These are phyloP conservation scores for Apoda limacodes DNA, from an alignment of 2,888 invertebrate genomes.

Conservation along the genomic window DNA sequence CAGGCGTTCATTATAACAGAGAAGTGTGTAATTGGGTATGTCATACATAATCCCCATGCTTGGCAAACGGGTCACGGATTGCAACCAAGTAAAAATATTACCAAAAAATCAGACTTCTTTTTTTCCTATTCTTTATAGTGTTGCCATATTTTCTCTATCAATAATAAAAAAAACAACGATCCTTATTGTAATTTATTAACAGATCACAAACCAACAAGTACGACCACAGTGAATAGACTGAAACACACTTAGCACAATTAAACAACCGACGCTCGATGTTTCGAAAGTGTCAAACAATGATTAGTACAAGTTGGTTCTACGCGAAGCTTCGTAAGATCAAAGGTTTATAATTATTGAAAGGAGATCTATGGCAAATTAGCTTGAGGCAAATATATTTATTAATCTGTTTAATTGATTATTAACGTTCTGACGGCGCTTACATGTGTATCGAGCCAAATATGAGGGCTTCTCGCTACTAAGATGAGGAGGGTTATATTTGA, in stretches of 20 bases:
- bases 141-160: no score
- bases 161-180: no score
- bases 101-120: no score
- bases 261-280: constrained; percentile 32
- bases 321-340: constrained; percentile 47
- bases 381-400: constrained; percentile 57
- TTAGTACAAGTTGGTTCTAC: constrained; percentile 41
- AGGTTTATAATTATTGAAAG: constrained; percentile 37
- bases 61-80: no score
- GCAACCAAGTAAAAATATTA: no score
- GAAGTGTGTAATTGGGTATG: no score
- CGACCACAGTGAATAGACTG: no score
- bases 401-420: constrained; percentile 67
- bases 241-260: constrained; percentile 28
- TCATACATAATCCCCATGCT: no score
- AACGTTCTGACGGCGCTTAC: constrained; percentile 42
- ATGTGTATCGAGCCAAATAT: constrained; percentile 45
- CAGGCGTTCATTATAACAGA: no score
- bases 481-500: constrained; percentile 26
- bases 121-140: no score
- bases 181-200: no score
- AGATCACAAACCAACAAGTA: no score
- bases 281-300: constrained; percentile 50
- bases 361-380: constrained; percentile 45
- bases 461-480: constrained; percentile 43